These are phyloP conservation scores for Eidolon helvum DNA, from an alignment of 2,113 vertebrate genomes.

Conservation along the genomic window DNA sequence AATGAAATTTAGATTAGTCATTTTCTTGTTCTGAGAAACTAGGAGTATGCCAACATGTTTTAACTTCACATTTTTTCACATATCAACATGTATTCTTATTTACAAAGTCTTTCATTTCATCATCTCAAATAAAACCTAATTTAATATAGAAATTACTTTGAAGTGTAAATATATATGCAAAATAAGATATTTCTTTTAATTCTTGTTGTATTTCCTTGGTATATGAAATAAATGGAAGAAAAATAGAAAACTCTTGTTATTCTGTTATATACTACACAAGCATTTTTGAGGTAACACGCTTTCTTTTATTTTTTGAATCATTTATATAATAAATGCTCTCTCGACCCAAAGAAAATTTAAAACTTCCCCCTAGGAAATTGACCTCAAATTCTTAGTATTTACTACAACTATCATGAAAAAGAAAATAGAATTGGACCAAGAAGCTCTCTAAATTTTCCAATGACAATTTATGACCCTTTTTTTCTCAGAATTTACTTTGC, in stretches of 20 bases:
- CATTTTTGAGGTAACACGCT: constrained; percentile 67
- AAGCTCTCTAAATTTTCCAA: background rate
- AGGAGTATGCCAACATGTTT: constrained; percentile 78
- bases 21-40: constrained; percentile 80
- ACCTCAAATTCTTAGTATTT: constrained; percentile 62
- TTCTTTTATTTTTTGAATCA: constrained; percentile 35
- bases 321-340: constrained; percentile 56
- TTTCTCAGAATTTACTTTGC: constrained; percentile 54
- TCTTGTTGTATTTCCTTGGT: constrained; percentile 55
- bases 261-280: constrained; percentile 61
- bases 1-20: constrained; percentile 81
- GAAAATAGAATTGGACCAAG: constrained; percentile 32
- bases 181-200: constrained; percentile 61
- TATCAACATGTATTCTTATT: constrained; percentile 69
- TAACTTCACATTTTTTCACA: constrained; percentile 76
- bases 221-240: constrained; percentile 56
- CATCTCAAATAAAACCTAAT: constrained; percentile 69
- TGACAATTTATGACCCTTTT: constrained; percentile 48
- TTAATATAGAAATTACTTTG: constrained; percentile 72
- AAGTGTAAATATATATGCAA: constrained; percentile 64
- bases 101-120: constrained; percentile 69
- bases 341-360: constrained; percentile 60
- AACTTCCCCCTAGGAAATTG: constrained; percentile 39
- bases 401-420: constrained; percentile 29
- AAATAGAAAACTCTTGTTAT: constrained; percentile 55